A percentile compares a stretch with the other conserved stretches of the same genome.
phyloP scores from a whole-genome alignment of 53 echinoderm and acorn worm genomes.

The Glandiceps talaboti region DNA sequence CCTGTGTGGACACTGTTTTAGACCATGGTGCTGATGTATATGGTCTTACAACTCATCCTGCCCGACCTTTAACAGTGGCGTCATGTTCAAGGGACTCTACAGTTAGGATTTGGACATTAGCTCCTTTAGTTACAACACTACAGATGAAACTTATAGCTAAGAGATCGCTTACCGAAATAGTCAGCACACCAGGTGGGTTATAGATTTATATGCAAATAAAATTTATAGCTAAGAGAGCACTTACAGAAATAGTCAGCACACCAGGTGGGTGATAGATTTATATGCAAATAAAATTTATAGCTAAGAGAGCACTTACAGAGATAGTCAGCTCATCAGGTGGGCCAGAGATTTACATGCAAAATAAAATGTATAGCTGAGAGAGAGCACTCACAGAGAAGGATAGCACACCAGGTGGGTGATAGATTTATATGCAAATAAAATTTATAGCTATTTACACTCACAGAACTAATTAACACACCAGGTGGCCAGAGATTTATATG shows the following conservation, averaged over 20 bases:
- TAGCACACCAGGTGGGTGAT: too few species aligned
- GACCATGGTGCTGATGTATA: constrained; percentile 99
- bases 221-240: too few species aligned
- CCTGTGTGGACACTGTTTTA: constrained; percentile 73
- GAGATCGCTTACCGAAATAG: constrained; percentile 68
- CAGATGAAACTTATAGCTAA: constrained; percentile 74
- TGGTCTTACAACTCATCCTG: constrained; percentile 85
- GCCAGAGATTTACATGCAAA: too few species aligned
- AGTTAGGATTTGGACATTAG: constrained; percentile 81
- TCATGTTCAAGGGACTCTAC: constrained; percentile 96
- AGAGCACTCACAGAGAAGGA: too few species aligned
- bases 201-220: too few species aligned
- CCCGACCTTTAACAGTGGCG: constrained; percentile 70
- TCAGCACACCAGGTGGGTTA: constrained; percentile 67
- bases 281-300: constrained; percentile 74
- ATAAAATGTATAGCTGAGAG: too few species aligned
- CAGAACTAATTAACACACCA: constrained; percentile 63
- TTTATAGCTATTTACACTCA: constrained; percentile 59
- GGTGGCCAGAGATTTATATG: too few species aligned
- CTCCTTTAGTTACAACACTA: constrained; percentile 51
- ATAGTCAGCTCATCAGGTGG: constrained; percentile 65
- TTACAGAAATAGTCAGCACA: too few species aligned
- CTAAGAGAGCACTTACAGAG: constrained; percentile 69
- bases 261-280: too few species aligned
- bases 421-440: too few species aligned